Base-by-base conservation (phyloP, 2,797 vertebrate species). In the Octomys mimax region DNA sequence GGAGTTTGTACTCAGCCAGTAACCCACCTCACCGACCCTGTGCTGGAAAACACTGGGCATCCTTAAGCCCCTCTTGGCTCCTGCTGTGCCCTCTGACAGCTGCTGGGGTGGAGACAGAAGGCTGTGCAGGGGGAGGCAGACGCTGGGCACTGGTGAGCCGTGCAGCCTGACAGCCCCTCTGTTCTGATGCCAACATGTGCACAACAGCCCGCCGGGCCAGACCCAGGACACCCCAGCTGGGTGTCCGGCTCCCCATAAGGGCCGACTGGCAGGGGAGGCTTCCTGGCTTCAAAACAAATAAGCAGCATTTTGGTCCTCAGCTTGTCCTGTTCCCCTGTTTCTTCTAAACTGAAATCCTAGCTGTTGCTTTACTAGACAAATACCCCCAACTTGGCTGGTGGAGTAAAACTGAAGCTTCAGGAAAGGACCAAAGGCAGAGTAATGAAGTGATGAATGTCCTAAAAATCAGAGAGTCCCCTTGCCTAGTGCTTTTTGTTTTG, bases 101-200 rank as follows among this genome's bases (percentile, higher is more conserved):
- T 81, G 89, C 70, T 80, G 13, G 26, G 70, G 49, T 54, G 33
- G 39, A 94, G 77, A 95, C 96, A 96, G 96, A 92, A 92, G 85
- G 96, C 87, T 33, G 49, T 73, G 87, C n/a, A 46, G 49, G 81
- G 82, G 82, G 85, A 64, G 78, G 79, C 79, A 80, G 16, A 90
- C 79, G 73, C 79, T 71, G 90, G 96, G 90, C 85, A 57, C 85
- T 0, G 22, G 95, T 96, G 90, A 96, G 91, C 81, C 84, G 66
- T 57, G 73, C 11, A 31, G 66, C 83, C 21, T 18, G 61, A 79
- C 28, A 33, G 77, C 31, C 59, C 87, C 31, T 97, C 82, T 95
- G 94, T 97, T 90, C 97, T 66, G 59, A 70, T 95, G 97, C 95
- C 97, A 97, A 95, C 96, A 97, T 94, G 88, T 97, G 94, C 42